Percentiles rank a stretch among this genome's conserved stretches.
Evolutionary conservation across 2,113 vertebrate genomes (phyloP).

Genomic region (Jacana jacana): DNA sequence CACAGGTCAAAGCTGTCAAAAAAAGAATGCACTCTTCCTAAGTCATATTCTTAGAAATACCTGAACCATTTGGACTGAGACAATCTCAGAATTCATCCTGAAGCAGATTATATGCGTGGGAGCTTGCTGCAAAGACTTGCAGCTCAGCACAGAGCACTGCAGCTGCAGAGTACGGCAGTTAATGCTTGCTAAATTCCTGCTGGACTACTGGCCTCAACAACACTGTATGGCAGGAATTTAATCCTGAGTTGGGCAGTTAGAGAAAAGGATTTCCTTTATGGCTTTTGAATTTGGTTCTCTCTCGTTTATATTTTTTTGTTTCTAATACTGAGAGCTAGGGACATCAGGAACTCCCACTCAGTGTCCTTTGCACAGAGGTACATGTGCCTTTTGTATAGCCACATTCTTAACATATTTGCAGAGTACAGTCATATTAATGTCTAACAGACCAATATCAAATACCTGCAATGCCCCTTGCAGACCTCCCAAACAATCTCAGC

Average conservation of each 20-base stretch:
- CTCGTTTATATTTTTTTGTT: background rate
- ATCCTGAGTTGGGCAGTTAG: background rate
- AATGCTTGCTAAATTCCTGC: background rate
- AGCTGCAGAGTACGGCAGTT: background rate
- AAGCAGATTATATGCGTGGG: background rate
- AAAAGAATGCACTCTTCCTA: background rate
- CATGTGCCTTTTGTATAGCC: background rate
- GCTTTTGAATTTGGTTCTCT: background rate
- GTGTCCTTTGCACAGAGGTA: background rate
- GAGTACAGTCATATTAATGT: constrained; percentile 8
- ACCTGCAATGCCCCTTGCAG: background rate
- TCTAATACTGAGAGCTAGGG: background rate
- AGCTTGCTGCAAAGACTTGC: background rate
- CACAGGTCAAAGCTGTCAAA: background rate
- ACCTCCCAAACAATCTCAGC: background rate
- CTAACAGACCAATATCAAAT: constrained; percentile 16
- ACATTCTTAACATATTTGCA: background rate
- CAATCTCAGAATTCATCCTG: background rate
- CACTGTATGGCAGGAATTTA: background rate
- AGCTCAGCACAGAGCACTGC: background rate
- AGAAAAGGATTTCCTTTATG: background rate
- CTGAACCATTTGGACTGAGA: background rate
- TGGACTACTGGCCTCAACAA: background rate
- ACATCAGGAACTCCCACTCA: background rate
- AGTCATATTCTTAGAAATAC: background rate